Percentiles rank a stretch among this genome's conserved stretches.
Evolutionary conservation across 2,888 invertebrate species (phyloP).

Genomic region (Gibbula magus): DNA sequence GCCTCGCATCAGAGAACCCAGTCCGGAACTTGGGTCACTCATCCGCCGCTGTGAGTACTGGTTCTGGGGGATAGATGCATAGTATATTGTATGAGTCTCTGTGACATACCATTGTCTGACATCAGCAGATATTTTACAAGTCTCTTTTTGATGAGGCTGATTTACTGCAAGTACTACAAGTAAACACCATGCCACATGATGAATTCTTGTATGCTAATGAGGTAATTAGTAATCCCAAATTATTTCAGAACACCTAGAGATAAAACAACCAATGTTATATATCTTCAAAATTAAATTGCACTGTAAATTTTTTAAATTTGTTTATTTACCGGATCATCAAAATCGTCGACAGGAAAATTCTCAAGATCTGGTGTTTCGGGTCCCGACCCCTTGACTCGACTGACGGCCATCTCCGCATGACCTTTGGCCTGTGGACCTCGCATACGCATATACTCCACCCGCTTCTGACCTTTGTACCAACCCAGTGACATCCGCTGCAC

Average conservation of each 20-base stretch:
- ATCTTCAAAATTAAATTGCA: too few species aligned
- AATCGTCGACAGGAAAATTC: conserved; percentile 68
- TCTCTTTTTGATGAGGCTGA: too few species aligned
- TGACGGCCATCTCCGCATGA: conserved; percentile 93
- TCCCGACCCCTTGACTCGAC: conserved; percentile 82
- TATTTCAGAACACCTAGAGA: too few species aligned
- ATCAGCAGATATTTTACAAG: too few species aligned
- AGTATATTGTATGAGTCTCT: too few species aligned
- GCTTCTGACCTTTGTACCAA: conserved; percentile 78
- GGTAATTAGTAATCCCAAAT: too few species aligned
- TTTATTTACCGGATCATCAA: conserved; percentile 44
- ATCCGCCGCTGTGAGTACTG: conserved; percentile 82
- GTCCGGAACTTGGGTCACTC: conserved; percentile 88
- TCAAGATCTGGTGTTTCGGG: conserved; percentile 91
- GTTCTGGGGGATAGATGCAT: conserved; percentile 40
- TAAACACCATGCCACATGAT: too few species aligned
- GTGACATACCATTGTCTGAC: too few species aligned
- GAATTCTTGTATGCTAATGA: too few species aligned
- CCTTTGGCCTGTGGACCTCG: conserved; percentile 96
- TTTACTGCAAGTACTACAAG: too few species aligned
- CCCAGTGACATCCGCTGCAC: conserved; percentile 97
- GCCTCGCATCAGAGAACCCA: conserved; percentile 78
- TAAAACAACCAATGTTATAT: too few species aligned
- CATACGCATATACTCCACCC: conserved; percentile 98
- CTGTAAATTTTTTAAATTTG: too few species aligned